Conservation (phyloP, 2,113 vertebrate genomes). For the Gavia stellata region DNA sequence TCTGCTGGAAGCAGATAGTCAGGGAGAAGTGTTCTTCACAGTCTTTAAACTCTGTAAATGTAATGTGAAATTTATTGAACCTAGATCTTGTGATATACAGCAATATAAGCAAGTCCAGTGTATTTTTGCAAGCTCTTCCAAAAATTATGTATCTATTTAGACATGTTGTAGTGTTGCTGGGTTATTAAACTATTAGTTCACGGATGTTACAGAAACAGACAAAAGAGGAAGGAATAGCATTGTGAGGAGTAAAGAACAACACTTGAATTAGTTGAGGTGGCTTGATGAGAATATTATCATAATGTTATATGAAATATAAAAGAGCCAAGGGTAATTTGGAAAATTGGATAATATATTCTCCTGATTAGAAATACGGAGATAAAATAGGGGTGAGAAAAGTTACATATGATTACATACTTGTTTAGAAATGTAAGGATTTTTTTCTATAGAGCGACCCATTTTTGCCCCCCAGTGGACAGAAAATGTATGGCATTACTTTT, state of each 20-base stretch:
- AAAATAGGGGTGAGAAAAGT: background rate
- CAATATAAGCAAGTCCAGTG: background rate
- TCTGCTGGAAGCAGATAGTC: background rate
- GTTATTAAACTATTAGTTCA: background rate
- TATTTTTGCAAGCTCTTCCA: background rate
- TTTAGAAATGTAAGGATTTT: background rate
- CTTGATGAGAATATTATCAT: background rate
- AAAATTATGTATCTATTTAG: background rate
- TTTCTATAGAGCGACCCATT: background rate
- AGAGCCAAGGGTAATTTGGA: background rate
- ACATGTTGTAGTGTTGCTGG: background rate
- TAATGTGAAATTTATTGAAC: background rate
- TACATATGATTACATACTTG: background rate
- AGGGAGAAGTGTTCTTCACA: background rate
- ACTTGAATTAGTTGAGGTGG: background rate
- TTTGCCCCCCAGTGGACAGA: conserved; percentile 38
- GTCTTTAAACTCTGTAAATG: background rate
- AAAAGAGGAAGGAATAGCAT: background rate
- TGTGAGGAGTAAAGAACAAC: background rate
- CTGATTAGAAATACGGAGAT: background rate
- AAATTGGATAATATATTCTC: background rate
- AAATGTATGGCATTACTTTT: background rate
- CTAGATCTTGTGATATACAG: background rate
- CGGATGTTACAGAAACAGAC: background rate
- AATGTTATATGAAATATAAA: background rate